phyloP scores from a whole-genome alignment of 2,888 invertebrate genomes.

The Cataglyphis livida region DNA sequence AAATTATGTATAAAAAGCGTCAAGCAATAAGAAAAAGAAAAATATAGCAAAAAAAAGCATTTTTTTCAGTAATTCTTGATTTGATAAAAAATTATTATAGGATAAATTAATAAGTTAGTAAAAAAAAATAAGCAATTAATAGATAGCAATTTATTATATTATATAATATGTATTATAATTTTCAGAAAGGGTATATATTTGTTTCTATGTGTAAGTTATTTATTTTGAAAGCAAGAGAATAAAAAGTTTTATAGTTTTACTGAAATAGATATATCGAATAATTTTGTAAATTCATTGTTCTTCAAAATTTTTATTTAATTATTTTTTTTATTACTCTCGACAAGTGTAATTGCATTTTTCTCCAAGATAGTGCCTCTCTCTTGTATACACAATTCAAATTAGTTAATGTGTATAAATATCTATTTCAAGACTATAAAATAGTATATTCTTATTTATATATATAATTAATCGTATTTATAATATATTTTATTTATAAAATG shows the following conservation, averaged over 20 bases:
- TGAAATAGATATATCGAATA: conserved; percentile 9
- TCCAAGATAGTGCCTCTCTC: neutral
- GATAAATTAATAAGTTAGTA: conserved; percentile 27
- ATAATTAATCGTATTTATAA: conserved; percentile 8
- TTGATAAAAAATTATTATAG: neutral
- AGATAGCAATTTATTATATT: neutral
- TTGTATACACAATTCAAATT: neutral
- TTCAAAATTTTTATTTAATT: conserved; percentile 22
- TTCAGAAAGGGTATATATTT: neutral
- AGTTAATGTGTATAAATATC: neutral
- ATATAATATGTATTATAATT: neutral
- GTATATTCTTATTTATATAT: neutral
- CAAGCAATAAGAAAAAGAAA: neutral
- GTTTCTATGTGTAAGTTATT: neutral
- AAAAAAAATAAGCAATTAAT: conserved; percentile 4
- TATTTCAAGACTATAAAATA: neutral
- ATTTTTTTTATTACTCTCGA: neutral
- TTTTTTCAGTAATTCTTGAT: neutral
- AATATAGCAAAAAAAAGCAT: neutral
- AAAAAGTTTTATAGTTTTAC: neutral
- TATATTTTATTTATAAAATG: neutral
- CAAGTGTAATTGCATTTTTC: conserved; percentile 13
- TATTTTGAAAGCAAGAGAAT: conserved; percentile 13
- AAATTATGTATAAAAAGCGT: neutral
- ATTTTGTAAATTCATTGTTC: conserved; percentile 45